Conservation (phyloP, 2,888 invertebrate genomes). For the Cephus runcator region DNA sequence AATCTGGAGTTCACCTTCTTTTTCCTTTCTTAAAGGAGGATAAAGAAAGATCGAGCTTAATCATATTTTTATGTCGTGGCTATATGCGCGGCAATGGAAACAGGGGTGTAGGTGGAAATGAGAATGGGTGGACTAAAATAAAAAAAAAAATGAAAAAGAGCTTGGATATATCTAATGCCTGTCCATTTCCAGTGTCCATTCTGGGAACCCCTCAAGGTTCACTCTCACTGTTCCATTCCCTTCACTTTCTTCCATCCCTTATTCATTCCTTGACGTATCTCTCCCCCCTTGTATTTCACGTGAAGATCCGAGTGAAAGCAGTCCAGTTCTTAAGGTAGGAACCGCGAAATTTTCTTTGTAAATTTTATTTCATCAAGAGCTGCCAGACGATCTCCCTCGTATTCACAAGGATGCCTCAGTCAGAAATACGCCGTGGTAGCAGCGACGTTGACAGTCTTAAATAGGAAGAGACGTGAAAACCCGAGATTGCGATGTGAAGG, state of each 20-base stretch:
- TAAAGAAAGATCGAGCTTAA: neutral
- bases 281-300: conserved; percentile 27
- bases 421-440: too few relatives aligned
- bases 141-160: neutral
- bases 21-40: too few relatives aligned
- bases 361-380: too few relatives aligned
- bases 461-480: too few relatives aligned
- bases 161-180: conserved; percentile 24
- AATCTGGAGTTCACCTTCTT: too few relatives aligned
- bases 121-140: neutral
- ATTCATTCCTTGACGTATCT: neutral
- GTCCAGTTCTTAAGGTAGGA: neutral
- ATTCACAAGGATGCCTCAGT: too few relatives aligned
- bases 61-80: conserved; percentile 9
- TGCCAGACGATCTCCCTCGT: too few relatives aligned
- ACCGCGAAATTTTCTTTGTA: too few relatives aligned
- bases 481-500: too few relatives aligned
- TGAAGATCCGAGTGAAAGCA: conserved; percentile 30
- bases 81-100: neutral
- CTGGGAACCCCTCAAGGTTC: conserved; percentile 18
- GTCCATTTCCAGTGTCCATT: conserved; percentile 36
- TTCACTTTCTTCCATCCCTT: too few relatives aligned
- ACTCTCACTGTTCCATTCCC: too few relatives aligned
- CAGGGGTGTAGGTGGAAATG: neutral
- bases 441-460: too few relatives aligned